Base-by-base conservation (phyloP, 2,888 invertebrate genomes). In the Congeria kusceri region DNA sequence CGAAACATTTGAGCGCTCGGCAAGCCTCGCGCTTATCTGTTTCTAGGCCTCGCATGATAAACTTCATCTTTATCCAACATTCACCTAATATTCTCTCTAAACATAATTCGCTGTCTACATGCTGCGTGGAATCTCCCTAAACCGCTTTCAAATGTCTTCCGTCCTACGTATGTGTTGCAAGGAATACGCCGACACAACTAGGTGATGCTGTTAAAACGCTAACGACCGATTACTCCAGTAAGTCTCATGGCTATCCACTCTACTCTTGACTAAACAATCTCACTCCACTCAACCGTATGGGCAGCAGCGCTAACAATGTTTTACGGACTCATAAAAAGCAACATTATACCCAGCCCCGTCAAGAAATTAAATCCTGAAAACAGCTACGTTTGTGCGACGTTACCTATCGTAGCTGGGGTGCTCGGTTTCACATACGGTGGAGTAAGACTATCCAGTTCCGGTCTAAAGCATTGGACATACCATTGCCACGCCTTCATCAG, bases 121-220 rank as follows among this genome's bases (percentile, higher is more conserved):
- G 27, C 13, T n/a, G 76, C 53, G 63, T 70, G 76, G 76, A 68
- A 68, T 27, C 44, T 75, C 29, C 44, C 53, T 5, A 74, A 74
- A 47, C 74, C 74, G n/a, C 47, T 69, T n/a, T 32, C 32, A 44
- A 28, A 11, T 64, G 62, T 56, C 46, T 58, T 23, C 29, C 68
- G 15, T 53, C 49, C n/a, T n/a, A n/a, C n/a, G n/a, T n/a, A n/a
- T n/a, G n/a, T n/a, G n/a, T n/a, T n/a, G n/a, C n/a, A n/a, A 47
- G 74, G 74, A 20, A 68, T 75, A 13, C 23, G 67, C n/a, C 56
- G 75, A 11, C 44, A 44, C n/a, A n/a, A 23, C 59, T 63, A n/a
- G 75, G 75, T 9, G 69, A 75, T 61, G 32, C 5, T 13, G 58
- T 69, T 18, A 46, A 29, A 18, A 29, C n/a, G 69, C 5, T 69